Percentiles rank a stretch among this genome's conserved stretches.
These are phyloP conservation scores for Cephus sareptanus DNA, from an alignment of 2,888 invertebrate species.

Conservation along the genomic window DNA sequence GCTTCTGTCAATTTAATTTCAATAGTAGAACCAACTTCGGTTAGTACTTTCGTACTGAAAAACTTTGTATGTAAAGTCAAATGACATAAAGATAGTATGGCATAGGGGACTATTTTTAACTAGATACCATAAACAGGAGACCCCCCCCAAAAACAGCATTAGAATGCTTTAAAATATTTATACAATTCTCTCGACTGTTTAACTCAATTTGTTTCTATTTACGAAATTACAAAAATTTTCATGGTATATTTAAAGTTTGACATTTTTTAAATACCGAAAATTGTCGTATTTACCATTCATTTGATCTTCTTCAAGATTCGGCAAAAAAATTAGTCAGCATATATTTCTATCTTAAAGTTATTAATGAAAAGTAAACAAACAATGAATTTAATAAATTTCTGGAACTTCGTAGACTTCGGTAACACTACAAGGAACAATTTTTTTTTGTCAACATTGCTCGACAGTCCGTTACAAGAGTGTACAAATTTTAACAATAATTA, in stretches of 20 bases:
- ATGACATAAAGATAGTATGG: not conserved
- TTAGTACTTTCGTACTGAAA: not conserved
- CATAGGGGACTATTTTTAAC: not conserved
- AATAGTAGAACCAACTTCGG: not conserved
- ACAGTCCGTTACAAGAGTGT: not conserved
- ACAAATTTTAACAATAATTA: not conserved
- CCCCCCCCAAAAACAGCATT: too few relatives aligned
- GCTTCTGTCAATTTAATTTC: not conserved
- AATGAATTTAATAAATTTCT: not conserved
- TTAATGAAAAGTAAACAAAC: not conserved
- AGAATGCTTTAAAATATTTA: too few relatives aligned
- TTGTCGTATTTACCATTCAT: not conserved
- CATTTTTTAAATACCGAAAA: not conserved
- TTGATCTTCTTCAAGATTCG: not conserved
- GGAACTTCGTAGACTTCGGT: not conserved
- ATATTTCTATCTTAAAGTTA: not conserved
- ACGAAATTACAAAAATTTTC: too few relatives aligned
- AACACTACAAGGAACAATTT: not conserved
- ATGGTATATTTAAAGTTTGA: too few relatives aligned
- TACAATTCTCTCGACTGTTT: too few relatives aligned
- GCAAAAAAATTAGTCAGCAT: not conserved
- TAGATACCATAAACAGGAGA: not conserved
- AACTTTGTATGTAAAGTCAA: not conserved
- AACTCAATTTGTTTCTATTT: too few relatives aligned
- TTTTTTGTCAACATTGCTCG: not conserved